Conservation (phyloP, 2,113 vertebrate species). For the Melanotaenia duboulayi region DNA sequence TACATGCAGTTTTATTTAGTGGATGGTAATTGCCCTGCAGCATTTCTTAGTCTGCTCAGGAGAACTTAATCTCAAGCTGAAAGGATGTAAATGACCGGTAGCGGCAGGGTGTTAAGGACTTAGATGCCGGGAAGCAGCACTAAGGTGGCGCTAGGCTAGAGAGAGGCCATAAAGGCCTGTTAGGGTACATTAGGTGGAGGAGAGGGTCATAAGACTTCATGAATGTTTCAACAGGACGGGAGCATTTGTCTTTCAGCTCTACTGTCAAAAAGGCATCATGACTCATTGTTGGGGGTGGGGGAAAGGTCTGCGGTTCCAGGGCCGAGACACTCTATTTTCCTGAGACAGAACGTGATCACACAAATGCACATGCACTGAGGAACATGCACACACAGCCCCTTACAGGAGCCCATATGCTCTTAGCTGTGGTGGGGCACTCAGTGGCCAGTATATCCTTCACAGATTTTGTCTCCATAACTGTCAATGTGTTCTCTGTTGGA, state of each 20-base stretch:
- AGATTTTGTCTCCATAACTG: conserved; percentile 52
- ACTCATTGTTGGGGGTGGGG: conserved; percentile 47
- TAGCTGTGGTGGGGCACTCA: conserved; percentile 63
- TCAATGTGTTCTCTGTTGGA: conserved; percentile 37
- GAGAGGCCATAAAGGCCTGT: conserved; percentile 76
- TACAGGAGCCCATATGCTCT: conserved; percentile 35
- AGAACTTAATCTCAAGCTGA: conserved; percentile 39
- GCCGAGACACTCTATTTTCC: conserved; percentile 52
- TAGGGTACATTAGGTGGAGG: conserved; percentile 81
- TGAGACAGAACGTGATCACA: conserved; percentile 34
- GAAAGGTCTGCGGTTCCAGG: conserved; percentile 37
- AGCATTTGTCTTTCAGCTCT: conserved; percentile 64
- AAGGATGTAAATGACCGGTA: conserved; percentile 34
- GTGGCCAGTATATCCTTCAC: conserved; percentile 30
- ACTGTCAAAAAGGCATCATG: conserved; percentile 75
- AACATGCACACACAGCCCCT: conserved; percentile 17
- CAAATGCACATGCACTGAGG: conserved; percentile 10
- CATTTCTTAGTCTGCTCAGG: conserved; percentile 9
- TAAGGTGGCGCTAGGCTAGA: conserved; percentile 81
- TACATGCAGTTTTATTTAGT: conserved; percentile 22
- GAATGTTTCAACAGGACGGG: conserved; percentile 81
- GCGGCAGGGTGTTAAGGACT: conserved; percentile 76
- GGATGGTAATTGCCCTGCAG: conserved; percentile 7
- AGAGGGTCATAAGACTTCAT: conserved; percentile 79
- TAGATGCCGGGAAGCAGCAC: conserved; percentile 77